Base-by-base conservation (phyloP, 1,140 invertebrate species). In the Cotesia chilonis region DNA sequence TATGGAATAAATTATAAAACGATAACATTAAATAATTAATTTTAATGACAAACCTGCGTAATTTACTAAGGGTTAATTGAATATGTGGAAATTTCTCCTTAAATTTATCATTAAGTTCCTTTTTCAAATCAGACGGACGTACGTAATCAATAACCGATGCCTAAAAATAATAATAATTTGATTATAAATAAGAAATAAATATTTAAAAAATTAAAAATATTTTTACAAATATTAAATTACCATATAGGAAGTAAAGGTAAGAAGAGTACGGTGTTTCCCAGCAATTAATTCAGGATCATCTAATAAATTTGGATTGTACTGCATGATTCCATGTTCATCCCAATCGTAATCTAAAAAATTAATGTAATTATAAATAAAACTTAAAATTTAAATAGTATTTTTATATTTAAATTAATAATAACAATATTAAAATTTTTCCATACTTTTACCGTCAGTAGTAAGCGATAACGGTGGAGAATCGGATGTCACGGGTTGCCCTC, bases 91-190 rank as follows among this genome's bases (percentile, higher is more conserved):
- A 99, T 81, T 96, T 96, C 80, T 96, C 95, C 78, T 92, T 91
- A 82, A 99, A 99, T 87, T 98, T 98, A 81, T 98, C 97, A 87
- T 99, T 99, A 0, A 99, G 88, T 88, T 99, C 97, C 85, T 97
- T 98, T 83, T 99, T 99, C 68, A 99, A 87, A 86, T 98, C 96
- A n/a, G 95, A 94, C 35, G 97, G 96, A 79, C 95, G 93, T 1
- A 98, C 96, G 84, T 99, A 98, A 85, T 98, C 96, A 78, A 98
- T 98, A 17, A 98, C 94, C 2, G 97, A 98, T 9, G 95, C 96
- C 91, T 91, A 76, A 80, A 76, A 76, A 73, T 73, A 57, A 64
- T 54, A 72, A 57, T 9, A 47, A 28, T 47, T 64, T 68, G 41
- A 47, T 64, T 10, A 76, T 54, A 51, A 72, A 6, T 67, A 59